Base-by-base conservation (phyloP, 2,113 vertebrate species). In the Etheostoma cragini region DNA sequence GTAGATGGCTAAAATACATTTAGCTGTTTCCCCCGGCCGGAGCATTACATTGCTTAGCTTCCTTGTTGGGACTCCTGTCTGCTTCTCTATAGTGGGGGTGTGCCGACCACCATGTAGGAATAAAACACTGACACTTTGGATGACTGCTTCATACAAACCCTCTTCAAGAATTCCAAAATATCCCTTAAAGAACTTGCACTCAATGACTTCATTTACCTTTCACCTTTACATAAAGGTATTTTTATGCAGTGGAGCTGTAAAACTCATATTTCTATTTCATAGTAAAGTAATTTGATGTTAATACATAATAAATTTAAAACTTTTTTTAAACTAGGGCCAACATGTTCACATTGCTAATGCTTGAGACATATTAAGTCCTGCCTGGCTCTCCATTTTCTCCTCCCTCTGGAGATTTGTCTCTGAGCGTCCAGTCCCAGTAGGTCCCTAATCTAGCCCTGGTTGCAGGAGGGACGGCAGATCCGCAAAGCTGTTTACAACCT, bases 401-500 rank as follows among this genome's bases (percentile, higher is more conserved):
- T 69, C 33, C 38, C 71, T 3, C 15, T 54, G 53, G 81, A 83
- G 82, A 76, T 30, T 47, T 66, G 67, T 73, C 84, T 77, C 17
- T 63, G 75, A 71, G 67, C 66, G 42, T 3, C 45, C 58, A 0
- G 45, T 35, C 52, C 63, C 64, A 21, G 30, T 65, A 16, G 33
- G 46, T 52, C 76, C 68, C 60, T 91, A 89, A 91, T 93, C 91
- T 80, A 26, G 62, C 72, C 75, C 74, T n/a, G 81, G 67, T 79
- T 54, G 73, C n/a, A 30, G 71, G 72, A 67, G 74, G 88, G 75
- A 75, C 58, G 60, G 61, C 71, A 80, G 88, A 77, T 82, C 74
- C 47, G 46, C 56, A 69, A 75, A 24, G 42, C 63, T 85, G 88
- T 90, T 92, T 89, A 89, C 90, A 90, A 85, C 88, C 82, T 94